Percentiles rank a stretch among this genome's conserved stretches.
phyloP scores from a whole-genome alignment of 2,113 vertebrate species.

The Gambusia holbrooki region DNA sequence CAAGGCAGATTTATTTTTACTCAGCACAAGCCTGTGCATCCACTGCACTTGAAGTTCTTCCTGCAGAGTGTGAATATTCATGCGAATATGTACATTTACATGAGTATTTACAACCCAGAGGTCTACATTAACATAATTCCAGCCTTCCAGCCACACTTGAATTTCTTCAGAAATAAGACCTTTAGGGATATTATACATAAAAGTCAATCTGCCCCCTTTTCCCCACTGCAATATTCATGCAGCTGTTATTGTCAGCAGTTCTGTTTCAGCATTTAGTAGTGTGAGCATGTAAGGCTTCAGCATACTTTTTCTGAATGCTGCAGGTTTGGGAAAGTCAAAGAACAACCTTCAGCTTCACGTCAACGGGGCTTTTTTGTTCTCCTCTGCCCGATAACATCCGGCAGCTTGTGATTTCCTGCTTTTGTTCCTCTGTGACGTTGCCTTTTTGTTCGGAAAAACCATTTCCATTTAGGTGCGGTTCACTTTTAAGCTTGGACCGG shows the following conservation, averaged over 20 bases:
- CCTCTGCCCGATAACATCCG: slow-evolving; percentile 37
- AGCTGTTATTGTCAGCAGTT: slow-evolving; percentile 23
- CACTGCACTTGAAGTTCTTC: background rate
- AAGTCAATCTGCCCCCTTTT: background rate
- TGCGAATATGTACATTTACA: background rate
- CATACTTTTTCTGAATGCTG: slow-evolving; percentile 14
- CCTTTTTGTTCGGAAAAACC: slow-evolving; percentile 34
- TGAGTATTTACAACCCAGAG: background rate
- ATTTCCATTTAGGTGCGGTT: slow-evolving; percentile 21
- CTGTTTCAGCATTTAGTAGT: slow-evolving; percentile 7
- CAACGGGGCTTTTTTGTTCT: slow-evolving; percentile 25
- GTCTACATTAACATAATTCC: slow-evolving; percentile 6
- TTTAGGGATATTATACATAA: slow-evolving; percentile 13
- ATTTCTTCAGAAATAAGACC: slow-evolving; percentile 15
- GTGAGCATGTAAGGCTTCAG: background rate
- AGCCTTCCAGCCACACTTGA: slow-evolving; percentile 5
- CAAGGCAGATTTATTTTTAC: background rate
- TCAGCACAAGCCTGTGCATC: background rate
- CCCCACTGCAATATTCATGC: slow-evolving; percentile 20
- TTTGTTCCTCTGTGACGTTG: slow-evolving; percentile 60
- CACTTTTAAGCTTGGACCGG: slow-evolving; percentile 34
- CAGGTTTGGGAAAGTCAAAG: slow-evolving; percentile 12
- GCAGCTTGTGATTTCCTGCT: slow-evolving; percentile 54
- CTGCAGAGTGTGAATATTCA: slow-evolving; percentile 4
- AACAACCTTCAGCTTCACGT: slow-evolving; percentile 31